phyloP scores from a whole-genome alignment of 1,140 invertebrate genomes.

The Pogonus chalceus region DNA sequence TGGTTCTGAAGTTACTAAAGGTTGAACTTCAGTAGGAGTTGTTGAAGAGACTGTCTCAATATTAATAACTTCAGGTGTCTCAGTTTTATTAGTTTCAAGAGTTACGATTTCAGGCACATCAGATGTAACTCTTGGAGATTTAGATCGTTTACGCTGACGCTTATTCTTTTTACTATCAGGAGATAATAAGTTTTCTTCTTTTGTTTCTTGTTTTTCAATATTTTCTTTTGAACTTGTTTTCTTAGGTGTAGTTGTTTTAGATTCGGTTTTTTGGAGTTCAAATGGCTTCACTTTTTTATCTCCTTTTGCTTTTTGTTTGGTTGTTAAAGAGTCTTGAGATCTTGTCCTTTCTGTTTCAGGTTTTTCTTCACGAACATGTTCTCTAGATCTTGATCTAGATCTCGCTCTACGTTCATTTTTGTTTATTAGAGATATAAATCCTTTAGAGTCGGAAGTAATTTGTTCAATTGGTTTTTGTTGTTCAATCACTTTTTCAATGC shows the following conservation, averaged over 20 bases:
- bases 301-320: conserved; percentile 12
- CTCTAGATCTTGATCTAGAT: conserved; percentile 23
- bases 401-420: conserved; percentile 20
- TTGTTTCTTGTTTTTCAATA: conserved; percentile 1
- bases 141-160: background rate
- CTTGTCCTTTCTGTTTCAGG: conserved; percentile 9
- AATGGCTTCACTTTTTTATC: conserved; percentile 14
- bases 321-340: conserved; percentile 9
- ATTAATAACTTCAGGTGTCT: background rate
- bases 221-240: background rate
- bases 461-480: conserved; percentile 11
- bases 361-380: conserved; percentile 9
- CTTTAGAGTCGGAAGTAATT: conserved; percentile 20
- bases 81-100: background rate
- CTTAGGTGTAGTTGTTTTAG: background rate
- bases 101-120: background rate
- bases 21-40: background rate
- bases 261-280: background rate
- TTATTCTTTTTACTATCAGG: background rate
- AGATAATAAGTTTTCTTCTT: background rate
- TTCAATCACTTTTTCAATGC: conserved; percentile 20
- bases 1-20: conserved; percentile 2
- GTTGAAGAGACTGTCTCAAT: background rate
- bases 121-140: conserved; percentile 7
- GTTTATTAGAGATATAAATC: conserved; percentile 21